Evolutionary conservation across 2,797 vertebrate genomes (phyloP), one percentile per base, ranked within the genome.

Genomic region (Hephaestus fuliginosus): DNA sequence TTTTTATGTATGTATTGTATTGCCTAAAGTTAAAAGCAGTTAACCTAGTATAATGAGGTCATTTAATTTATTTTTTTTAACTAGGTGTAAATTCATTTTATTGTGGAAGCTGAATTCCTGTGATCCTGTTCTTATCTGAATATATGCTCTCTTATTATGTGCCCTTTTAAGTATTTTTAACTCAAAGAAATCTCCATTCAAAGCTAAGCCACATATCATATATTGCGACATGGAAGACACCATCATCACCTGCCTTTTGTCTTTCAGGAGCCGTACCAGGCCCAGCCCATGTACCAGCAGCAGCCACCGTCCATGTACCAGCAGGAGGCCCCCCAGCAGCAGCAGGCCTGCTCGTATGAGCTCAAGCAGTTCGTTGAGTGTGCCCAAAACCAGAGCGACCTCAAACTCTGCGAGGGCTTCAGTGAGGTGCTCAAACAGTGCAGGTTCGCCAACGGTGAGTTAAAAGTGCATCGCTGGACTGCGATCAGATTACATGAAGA

Each of bases 371-470:
- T 99, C 77, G 87, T 99, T 3, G 98, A 99, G 65, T 99, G 98
- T 60, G 98, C 98, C 2, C 97, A 97, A 94, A 97, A 94, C 84
- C 98, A 99, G 94, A 93, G 95, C 0, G 98, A 99, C 91, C 86
- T 97, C 43, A 97, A 97, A 68, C 96, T 99, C 39, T 99, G 98
- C 0, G 98, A 99, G 88, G 98, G 98, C 68, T 99, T 99, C 94
- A 96, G 95, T 0, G 97, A 99, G 60, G 98, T 98, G 17, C 96
- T 99, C 74, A 98, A 98, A 91, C 96, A 99, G 80, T 99, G 98
- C 96, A 96, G 91, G 89, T 94, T 96, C 64, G 89, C 95, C 63
- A 97, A 97, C 25, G 97, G 98, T 99, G 78, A 89, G 97, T 92
- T 6, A 76, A 66, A 69, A 33, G 39, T 36, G 11, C 36, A 41